Evolutionary conservation across 1,140 invertebrate genomes (phyloP), one percentile per base, ranked within the genome.

Genomic region (Bombus consobrinus): DNA sequence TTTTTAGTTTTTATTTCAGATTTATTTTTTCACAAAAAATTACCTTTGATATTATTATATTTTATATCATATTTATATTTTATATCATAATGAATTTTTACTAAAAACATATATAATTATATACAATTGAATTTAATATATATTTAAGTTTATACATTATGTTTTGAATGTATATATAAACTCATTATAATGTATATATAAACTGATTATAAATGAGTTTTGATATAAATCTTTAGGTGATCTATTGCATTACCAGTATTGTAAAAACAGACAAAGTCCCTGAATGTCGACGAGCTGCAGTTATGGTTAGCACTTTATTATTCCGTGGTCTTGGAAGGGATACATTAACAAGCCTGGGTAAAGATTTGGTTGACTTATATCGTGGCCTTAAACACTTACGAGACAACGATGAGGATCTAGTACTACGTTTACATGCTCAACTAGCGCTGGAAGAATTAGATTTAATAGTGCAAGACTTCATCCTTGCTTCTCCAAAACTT

Each of bases 391-490:
- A 97, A 91, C 91, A 95, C 74, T 93, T 97, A 10, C 96, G 97
- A 75, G 94, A 96, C 43, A 95, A 96, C 76, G 96, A 97, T 88
- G 95, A 96, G 73, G 98, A 98, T 94, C 95, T 97, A 28, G 95
- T 97, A 2, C 95, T 98, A 25, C 95, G 96, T 91, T 94, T 98
- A 37, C 98, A 98, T 90, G 96, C 97, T 37, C 96, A 97, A 90
- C 91, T 98, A 43, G 97, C 97, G 1, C 91, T 98, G 8, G 97
- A 97, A 94, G 97, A 98, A 95, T 95, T 98, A 25, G 96, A 98
- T 93, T 95, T 96, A 66, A 97, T 97, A 72, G 96, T 97, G 41
- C 96, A 95, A 87, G 94, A 96, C 75, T 96, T 97, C 91, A 88
- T 98, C 28, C 96, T 97, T 82, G 95, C 95, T 0, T 93, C 95